phyloP scores from a whole-genome alignment of 2,113 vertebrate genomes.

The Salvelinus alpinus region DNA sequence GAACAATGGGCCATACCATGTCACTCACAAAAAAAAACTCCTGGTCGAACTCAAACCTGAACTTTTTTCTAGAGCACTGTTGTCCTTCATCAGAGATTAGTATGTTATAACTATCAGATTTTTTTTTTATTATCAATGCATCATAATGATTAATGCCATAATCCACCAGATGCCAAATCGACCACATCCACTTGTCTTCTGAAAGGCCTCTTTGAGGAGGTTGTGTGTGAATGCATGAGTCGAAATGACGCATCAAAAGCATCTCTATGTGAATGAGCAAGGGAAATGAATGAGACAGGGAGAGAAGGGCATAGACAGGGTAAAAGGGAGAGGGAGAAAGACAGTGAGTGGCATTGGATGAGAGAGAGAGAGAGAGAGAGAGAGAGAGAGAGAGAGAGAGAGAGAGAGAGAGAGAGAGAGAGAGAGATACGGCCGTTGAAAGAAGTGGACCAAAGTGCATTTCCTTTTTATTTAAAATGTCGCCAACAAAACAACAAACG shows the following conservation, averaged over 20 bases:
- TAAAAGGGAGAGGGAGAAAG: neutral
- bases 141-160: too few species aligned
- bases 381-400: constrained; percentile 27
- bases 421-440: neutral
- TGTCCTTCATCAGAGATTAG: neutral
- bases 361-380: constrained; percentile 40
- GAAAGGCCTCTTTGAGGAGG: constrained; percentile 60
- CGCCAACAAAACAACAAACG: too few species aligned
- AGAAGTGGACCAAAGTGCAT: too few species aligned
- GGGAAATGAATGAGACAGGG: constrained; percentile 6
- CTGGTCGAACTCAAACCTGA: neutral
- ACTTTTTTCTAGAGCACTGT: neutral
- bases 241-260: constrained; percentile 4
- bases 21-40: constrained; percentile 4
- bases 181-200: constrained; percentile 62
- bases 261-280: neutral
- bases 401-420: constrained; percentile 3
- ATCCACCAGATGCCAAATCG: neutral
- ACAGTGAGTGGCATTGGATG: neutral
- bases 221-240: constrained; percentile 53
- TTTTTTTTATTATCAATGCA: too few species aligned
- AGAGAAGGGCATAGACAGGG: neutral
- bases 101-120: neutral
- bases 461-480: too few species aligned
- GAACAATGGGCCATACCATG: constrained; percentile 47